Evolutionary conservation across 1,140 invertebrate species (phyloP).

Genomic region (Ooceraea biroi): DNA sequence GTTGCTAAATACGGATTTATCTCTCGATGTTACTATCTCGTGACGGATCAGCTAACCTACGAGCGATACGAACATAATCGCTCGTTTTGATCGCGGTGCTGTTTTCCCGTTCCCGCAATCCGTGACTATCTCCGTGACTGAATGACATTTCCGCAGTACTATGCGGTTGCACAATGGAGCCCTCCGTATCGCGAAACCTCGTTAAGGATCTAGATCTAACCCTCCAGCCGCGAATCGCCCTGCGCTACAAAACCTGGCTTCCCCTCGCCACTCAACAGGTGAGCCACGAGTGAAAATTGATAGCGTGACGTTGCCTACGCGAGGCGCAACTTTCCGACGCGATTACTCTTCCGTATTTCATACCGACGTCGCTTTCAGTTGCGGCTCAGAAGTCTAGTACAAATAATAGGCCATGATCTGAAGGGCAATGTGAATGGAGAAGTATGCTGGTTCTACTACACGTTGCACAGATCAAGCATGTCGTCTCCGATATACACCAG

Average conservation of each 20-base stretch:
- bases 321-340: not conserved
- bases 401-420: slow-evolving; percentile 89
- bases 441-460: slow-evolving; percentile 90
- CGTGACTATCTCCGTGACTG: not conserved
- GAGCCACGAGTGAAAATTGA: slow-evolving; percentile 35
- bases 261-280: slow-evolving; percentile 84
- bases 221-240: slow-evolving; percentile 81
- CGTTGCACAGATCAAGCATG: slow-evolving; percentile 92
- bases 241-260: slow-evolving; percentile 84
- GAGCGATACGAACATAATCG: not conserved
- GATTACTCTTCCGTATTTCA: not conserved
- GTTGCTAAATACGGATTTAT: not conserved
- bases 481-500: slow-evolving; percentile 95
- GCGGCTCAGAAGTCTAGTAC: slow-evolving; percentile 91
- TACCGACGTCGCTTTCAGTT: slow-evolving; percentile 84
- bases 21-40: slow-evolving; percentile 11
- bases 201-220: slow-evolving; percentile 84
- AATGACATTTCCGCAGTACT: slow-evolving; percentile 67
- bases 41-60: slow-evolving; percentile 38
- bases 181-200: slow-evolving; percentile 77
- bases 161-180: slow-evolving; percentile 83
- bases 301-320: not conserved
- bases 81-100: slow-evolving; percentile 1
- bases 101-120: not conserved
- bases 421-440: slow-evolving; percentile 80